Percentiles rank a stretch among this genome's conserved stretches.
phyloP scores from a whole-genome alignment of 2,888 invertebrate genomes.

The Tuberolachnus salignus region DNA sequence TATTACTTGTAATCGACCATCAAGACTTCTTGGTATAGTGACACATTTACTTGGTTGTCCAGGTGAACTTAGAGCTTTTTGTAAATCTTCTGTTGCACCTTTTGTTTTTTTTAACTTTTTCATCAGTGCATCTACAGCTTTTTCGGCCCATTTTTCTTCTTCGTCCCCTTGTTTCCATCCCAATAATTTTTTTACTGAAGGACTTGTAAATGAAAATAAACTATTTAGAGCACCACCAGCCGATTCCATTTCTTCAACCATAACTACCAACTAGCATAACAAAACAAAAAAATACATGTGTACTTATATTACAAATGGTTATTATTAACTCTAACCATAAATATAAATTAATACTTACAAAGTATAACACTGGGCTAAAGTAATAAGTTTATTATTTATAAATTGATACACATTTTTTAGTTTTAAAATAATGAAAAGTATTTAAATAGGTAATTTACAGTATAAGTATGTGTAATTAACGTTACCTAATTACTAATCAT shows the following conservation, averaged over 20 bases:
- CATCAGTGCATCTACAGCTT: slow-evolving; percentile 95
- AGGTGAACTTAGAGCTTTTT: slow-evolving; percentile 90
- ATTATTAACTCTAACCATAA: not conserved
- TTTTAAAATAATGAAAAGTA: not conserved
- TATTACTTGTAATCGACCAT: slow-evolving; percentile 89
- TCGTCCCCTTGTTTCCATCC: slow-evolving; percentile 99
- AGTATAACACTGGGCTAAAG: not conserved
- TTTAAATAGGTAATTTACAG: not conserved
- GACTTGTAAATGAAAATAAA: slow-evolving; percentile 93
- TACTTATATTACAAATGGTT: not conserved
- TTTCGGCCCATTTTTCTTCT: slow-evolving; percentile 98
- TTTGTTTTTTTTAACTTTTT: slow-evolving; percentile 95
- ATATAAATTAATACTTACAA: slow-evolving; percentile 19
- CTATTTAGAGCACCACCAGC: slow-evolving; percentile 80
- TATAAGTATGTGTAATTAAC: not conserved
- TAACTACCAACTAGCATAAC: not conserved
- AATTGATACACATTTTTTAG: not conserved
- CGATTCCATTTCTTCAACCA: slow-evolving; percentile 78
- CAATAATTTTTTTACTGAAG: slow-evolving; percentile 91
- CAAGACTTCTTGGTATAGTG: slow-evolving; percentile 95
- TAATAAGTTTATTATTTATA: not conserved
- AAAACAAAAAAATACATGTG: not conserved
- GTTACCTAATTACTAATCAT: not conserved
- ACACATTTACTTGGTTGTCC: slow-evolving; percentile 96
- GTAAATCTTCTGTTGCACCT: slow-evolving; percentile 91